Base-by-base conservation (phyloP, 2,113 vertebrate species). In the Paramisgurnus dabryanus region DNA sequence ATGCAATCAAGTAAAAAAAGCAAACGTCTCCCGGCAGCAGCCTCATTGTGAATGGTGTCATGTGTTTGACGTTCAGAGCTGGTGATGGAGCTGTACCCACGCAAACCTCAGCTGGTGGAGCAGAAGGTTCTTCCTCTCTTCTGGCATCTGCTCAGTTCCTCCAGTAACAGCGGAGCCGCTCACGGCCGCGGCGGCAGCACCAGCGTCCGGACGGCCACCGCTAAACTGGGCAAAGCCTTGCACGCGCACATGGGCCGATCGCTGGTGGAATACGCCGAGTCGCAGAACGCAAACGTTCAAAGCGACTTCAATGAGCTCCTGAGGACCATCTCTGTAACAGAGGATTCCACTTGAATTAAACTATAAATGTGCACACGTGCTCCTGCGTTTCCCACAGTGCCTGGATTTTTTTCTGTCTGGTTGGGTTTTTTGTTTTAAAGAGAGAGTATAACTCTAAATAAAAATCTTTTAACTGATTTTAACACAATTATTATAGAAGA, bases 101-200 rank as follows among this genome's bases (percentile, higher is more conserved):
- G 93, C 80, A 96, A 94, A 84, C 96, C 96, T 43, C 93, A 94
- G 17, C 88, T 94, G 58, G 95, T 97, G 80, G 95, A 97, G 88
- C 95, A 96, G 83, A 97, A 95, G 81, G 96, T 92, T 6, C 86
- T 96, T 7, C 93, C 89, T 6, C 90, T 97, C 80, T 90, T 97
- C 12, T 97, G 96, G 96, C 94, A 96, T 76, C 95, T 97, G 4
- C 91, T 97, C 83, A 91, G 95, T 17, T 92, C 90, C 53, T 91
- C 93, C 79, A 91, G 89, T 2, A 93, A 90, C 83, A 94, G 95
- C 13, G 94, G 95, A 69, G 93, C 92, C 15, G 67, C 94, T 49
- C 93, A 94, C 6, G 93, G 94, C 60, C 90, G 94, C 0, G 92
- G 93, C 0, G 91, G 94, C 49, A 96, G 93, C 45, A 86, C 95